These are phyloP conservation scores for Sturmia bella DNA, from an alignment of 2,888 invertebrate genomes.

Conservation along the genomic window DNA sequence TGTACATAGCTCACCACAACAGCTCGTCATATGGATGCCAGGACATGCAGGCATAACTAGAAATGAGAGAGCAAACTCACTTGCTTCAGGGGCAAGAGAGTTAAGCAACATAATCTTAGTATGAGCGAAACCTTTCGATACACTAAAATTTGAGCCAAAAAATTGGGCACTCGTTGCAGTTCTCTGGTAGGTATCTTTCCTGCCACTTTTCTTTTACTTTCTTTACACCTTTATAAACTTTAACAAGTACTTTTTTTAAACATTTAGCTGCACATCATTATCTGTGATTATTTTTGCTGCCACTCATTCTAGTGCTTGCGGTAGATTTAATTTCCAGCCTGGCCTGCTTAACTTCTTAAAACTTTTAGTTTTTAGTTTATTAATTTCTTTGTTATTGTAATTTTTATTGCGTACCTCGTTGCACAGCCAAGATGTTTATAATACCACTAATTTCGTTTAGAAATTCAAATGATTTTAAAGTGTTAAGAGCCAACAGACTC, in stretches of 20 bases:
- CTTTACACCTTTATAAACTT: not conserved
- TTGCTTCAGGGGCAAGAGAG: too few relatives aligned
- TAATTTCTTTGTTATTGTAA: not conserved
- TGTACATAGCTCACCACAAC: too few relatives aligned
- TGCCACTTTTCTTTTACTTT: not conserved
- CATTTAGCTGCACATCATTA: conserved; percentile 21
- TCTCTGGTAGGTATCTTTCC: too few relatives aligned
- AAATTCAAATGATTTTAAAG: conserved; percentile 31
- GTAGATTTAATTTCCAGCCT: not conserved
- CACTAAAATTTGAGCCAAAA: not conserved
- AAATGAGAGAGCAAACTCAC: too few relatives aligned
- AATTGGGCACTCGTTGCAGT: too few relatives aligned
- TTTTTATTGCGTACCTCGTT: conserved; percentile 8
- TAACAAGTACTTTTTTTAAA: not conserved
- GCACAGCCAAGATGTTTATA: conserved; percentile 17
- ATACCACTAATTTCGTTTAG: conserved; percentile 28
- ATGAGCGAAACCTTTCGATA: too few relatives aligned
- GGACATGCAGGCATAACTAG: too few relatives aligned
- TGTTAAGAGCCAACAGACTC: conserved; percentile 45
- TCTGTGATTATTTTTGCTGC: conserved; percentile 15
- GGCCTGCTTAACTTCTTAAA: not conserved
- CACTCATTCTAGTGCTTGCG: conserved; percentile 11
- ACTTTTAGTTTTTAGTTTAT: conserved; percentile 11
- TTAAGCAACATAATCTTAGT: too few relatives aligned
- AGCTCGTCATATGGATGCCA: too few relatives aligned